Conservation (phyloP, 92 coral and sea anemone genomes). For the Ricordea florida region DNA sequence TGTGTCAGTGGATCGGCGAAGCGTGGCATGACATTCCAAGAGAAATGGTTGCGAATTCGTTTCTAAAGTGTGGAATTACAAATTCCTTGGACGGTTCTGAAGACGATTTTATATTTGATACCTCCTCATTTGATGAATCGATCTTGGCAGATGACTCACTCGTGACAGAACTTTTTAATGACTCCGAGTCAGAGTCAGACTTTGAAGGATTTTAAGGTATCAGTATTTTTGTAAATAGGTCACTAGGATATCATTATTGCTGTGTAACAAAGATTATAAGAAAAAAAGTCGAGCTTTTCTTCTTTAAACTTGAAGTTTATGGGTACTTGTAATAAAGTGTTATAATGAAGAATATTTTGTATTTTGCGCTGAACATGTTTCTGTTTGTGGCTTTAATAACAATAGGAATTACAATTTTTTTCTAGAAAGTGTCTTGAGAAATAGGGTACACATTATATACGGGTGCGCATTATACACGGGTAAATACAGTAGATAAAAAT, state of each 20-base stretch:
- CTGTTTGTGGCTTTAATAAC: neutral
- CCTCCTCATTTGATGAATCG: neutral
- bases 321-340: neutral
- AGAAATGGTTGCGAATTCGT: constrained; percentile 14
- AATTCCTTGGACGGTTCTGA: constrained; percentile 24
- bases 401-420: neutral
- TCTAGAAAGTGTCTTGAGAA: neutral
- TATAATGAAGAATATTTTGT: neutral
- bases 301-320: neutral
- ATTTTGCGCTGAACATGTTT: neutral
- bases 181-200: constrained; percentile 19
- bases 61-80: constrained; percentile 36
- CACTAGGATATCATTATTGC: neutral
- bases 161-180: constrained; percentile 23
- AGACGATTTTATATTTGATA: constrained; percentile 4
- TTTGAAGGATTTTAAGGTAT: constrained; percentile 17
- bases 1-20: constrained; percentile 6
- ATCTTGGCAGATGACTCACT: constrained; percentile 20
- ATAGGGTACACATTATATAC: too few species aligned
- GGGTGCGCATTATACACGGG: neutral
- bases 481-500: neutral
- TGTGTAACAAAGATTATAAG: neutral
- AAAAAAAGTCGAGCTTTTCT: neutral
- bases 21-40: constrained; percentile 31
- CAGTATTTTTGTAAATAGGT: neutral